Conservation (phyloP, 2,797 vertebrate species). For the Helostoma temminkii region DNA sequence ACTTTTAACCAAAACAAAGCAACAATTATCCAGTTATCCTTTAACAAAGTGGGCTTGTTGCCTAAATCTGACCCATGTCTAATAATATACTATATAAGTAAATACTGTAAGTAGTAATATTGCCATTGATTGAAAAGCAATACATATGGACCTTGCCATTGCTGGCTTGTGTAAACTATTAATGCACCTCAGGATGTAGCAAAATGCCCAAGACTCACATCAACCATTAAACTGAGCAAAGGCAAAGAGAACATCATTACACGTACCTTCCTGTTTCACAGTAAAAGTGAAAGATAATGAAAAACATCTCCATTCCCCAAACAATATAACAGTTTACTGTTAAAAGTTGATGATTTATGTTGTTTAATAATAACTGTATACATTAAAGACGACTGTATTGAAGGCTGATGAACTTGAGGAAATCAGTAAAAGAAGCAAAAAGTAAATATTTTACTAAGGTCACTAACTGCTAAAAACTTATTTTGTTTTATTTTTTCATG, state of each 20-base stretch:
- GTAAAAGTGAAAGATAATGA: slow-evolving; percentile 55
- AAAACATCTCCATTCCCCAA: slow-evolving; percentile 25
- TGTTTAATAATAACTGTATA: not conserved
- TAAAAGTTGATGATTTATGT: slow-evolving; percentile 20
- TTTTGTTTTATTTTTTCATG: slow-evolving; percentile 16
- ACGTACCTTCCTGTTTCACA: slow-evolving; percentile 29
- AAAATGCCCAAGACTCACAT: slow-evolving; percentile 31
- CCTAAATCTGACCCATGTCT: not conserved
- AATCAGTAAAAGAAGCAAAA: no score
- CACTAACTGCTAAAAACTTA: slow-evolving; percentile 8
- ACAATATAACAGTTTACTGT: slow-evolving; percentile 14
- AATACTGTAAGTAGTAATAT: no score
- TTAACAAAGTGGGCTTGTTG: slow-evolving; percentile 6
- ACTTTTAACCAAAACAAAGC: no score
- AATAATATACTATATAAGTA: no score
- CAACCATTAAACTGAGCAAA: slow-evolving; percentile 34
- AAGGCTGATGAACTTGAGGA: not conserved
- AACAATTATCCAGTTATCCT: no score
- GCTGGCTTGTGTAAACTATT: slow-evolving; percentile 25
- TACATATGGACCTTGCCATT: slow-evolving; percentile 15
- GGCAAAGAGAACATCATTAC: slow-evolving; percentile 29
- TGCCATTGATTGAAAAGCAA: slow-evolving; percentile 18
- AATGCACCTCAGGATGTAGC: slow-evolving; percentile 20
- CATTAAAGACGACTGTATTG: slow-evolving; percentile 13
- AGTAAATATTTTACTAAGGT: slow-evolving; percentile 2